phyloP scores from a whole-genome alignment of 2,113 vertebrate genomes.

The Perca schrenkii region DNA sequence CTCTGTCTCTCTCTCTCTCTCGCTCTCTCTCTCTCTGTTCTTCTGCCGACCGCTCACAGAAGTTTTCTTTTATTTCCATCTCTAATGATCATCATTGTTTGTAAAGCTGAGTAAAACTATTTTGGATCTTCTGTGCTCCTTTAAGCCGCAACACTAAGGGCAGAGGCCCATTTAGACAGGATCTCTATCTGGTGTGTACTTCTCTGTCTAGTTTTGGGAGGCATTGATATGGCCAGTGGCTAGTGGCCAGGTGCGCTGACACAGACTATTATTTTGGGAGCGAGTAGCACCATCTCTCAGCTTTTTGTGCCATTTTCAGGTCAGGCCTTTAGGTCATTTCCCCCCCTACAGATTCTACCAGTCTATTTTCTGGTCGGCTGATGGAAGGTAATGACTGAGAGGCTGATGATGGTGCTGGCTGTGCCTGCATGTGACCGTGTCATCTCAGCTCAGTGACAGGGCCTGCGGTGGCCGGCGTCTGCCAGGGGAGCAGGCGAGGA shows the following conservation, averaged over 20 bases:
- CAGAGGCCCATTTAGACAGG: conserved; percentile 42
- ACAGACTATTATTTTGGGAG: conserved; percentile 79
- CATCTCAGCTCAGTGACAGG: conserved; percentile 75
- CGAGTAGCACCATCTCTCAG: conserved; percentile 68
- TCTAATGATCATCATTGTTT: conserved; percentile 54
- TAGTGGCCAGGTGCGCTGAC: conserved; percentile 78
- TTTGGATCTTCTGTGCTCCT: conserved; percentile 35
- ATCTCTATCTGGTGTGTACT: conserved; percentile 48
- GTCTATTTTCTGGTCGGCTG: conserved; percentile 75
- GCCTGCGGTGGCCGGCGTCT: conserved; percentile 63
- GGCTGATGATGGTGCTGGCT: conserved; percentile 71
- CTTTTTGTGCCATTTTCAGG: conserved; percentile 83
- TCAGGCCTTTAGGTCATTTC: conserved; percentile 81
- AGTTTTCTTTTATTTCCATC: conserved; percentile 48
- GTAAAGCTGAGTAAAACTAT: conserved; percentile 46
- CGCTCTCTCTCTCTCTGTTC: conserved; percentile 23
- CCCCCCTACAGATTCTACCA: conserved; percentile 74
- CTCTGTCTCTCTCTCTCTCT: conserved; percentile 14
- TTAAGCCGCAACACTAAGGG: conserved; percentile 5
- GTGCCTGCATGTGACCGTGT: conserved; percentile 72
- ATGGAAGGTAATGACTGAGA: conserved; percentile 83
- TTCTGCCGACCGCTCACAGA: conserved; percentile 6
- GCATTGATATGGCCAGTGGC: conserved; percentile 70
- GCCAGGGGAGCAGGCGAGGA: conserved; percentile 40
- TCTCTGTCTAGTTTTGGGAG: conserved; percentile 61